A percentile compares a stretch with the other conserved stretches of the same genome.
These are phyloP conservation scores for Lumbricus terrestris DNA, from an alignment of 2,888 invertebrate genomes.

Conservation along the genomic window DNA sequence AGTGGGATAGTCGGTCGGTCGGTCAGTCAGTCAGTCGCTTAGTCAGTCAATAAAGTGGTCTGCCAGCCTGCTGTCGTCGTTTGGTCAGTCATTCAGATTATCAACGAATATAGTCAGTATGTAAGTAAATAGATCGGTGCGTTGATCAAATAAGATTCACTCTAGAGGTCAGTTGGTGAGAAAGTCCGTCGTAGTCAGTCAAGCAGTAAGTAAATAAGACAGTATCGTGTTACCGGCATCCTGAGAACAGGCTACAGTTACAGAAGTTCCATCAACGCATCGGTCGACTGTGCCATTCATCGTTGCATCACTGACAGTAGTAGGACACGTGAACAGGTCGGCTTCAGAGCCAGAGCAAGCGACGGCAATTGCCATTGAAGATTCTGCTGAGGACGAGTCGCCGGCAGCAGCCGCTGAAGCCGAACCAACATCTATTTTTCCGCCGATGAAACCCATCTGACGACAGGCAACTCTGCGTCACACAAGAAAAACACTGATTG, in stretches of 20 bases:
- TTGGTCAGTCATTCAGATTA: background rate
- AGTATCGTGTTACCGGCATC: background rate
- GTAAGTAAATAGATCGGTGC: no score
- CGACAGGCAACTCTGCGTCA: slow-evolving; percentile 3
- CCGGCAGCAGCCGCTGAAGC: slow-evolving; percentile 3
- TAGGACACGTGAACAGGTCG: background rate
- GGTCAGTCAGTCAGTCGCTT: no score
- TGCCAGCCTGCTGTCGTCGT: no score
- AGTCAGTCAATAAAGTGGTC: no score
- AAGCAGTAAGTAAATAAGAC: background rate
- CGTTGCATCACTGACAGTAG: background rate
- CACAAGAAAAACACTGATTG: background rate
- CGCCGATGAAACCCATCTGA: background rate
- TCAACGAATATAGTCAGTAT: no score
- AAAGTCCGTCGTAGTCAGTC: background rate
- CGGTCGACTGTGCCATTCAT: background rate
- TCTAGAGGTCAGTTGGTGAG: background rate
- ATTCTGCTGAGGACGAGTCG: background rate
- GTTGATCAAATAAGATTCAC: no score
- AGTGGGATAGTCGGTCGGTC: no score
- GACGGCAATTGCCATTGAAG: background rate
- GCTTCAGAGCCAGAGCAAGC: slow-evolving; percentile 3
- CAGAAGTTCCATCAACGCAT: background rate
- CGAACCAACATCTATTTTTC: background rate
- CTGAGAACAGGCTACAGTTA: background rate